Base-by-base conservation (phyloP, 2,888 invertebrate genomes). In the Drosophila austrosaltans region DNA sequence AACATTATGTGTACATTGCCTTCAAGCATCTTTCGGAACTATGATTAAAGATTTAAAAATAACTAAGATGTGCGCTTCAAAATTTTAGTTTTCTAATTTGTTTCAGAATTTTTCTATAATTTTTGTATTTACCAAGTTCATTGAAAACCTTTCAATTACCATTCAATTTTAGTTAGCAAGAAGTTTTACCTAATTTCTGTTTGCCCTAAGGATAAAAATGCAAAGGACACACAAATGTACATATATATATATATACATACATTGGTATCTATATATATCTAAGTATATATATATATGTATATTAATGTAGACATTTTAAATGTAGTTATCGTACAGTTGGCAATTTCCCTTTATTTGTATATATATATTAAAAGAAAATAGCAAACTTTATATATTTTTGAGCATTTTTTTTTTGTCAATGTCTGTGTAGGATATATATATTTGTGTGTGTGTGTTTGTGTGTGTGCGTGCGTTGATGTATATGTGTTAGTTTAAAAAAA, bases 361-460 rank as follows among this genome's bases (percentile, higher is more conserved):
- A 48, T 54, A 64, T 25, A 62, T 65, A 6, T 25, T 42, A 10
- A 59, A 40, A 66, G 60, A 66, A 60, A 61, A 65, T 66, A 59
- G 69, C 74, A 61, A 69, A 62, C 39, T 61, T 63, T 66, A 74
- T 73, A 75, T 75, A 76, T 75, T 75, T 75, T 76, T 66, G 75
- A 76, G 75, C 75, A 76, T 75, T 76, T 76, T 74, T 76, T 74
- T 76, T 76, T 86, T 48, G 12, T 48, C 80, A 80, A 71, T 61
- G 72, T 85, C 68, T 82, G 66, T 69, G 74, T 74, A 48, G 48
- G 4, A 48, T 12, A 48, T 77, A 69, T 67, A 70, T 59, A 69
- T 74, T 36, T 64, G 68, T 60, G 56, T 69, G 66, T 59, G 32
- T 64, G 28, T 61, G 16, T n/a, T n/a, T 16, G 65, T 58, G 63